Percentiles rank a stretch among this genome's conserved stretches.
Evolutionary conservation across 1,140 invertebrate species (phyloP).

Genomic region (Danaus melanippus): DNA sequence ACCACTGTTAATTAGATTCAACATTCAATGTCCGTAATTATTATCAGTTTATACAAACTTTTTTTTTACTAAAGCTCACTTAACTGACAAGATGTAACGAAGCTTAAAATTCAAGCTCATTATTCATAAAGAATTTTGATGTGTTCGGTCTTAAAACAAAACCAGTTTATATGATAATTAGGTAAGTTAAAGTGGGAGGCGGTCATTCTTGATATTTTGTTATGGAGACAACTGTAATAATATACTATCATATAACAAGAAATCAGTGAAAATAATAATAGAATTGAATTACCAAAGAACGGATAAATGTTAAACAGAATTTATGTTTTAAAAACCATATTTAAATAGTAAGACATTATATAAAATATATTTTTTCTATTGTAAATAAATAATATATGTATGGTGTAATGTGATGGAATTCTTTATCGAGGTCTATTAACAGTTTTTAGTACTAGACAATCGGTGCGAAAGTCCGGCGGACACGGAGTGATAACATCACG

Average conservation of each 20-base stretch:
- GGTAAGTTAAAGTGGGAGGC: constrained; percentile 39
- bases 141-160: constrained; percentile 44
- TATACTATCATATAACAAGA: no score
- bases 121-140: constrained; percentile 56
- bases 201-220: constrained; percentile 36
- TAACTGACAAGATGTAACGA: constrained; percentile 59
- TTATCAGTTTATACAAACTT: constrained; percentile 40
- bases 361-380: no score
- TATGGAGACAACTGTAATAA: constrained; percentile 6
- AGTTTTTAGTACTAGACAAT: constrained; percentile 16
- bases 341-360: no score
- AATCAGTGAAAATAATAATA: no score
- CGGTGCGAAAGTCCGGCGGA: constrained; percentile 28
- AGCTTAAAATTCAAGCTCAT: constrained; percentile 59
- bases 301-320: constrained; percentile 4
- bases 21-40: constrained; percentile 31
- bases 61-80: constrained; percentile 44
- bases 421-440: no score
- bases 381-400: no score
- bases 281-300: no score
- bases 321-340: neutral
- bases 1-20: constrained; percentile 34
- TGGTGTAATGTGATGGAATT: no score
- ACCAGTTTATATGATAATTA: constrained; percentile 59
- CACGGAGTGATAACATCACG: constrained; percentile 52